Percentiles rank a stretch among this genome's conserved stretches.
Conservation (phyloP, 2,797 vertebrate genomes). For the Discoglossus pictus region DNA sequence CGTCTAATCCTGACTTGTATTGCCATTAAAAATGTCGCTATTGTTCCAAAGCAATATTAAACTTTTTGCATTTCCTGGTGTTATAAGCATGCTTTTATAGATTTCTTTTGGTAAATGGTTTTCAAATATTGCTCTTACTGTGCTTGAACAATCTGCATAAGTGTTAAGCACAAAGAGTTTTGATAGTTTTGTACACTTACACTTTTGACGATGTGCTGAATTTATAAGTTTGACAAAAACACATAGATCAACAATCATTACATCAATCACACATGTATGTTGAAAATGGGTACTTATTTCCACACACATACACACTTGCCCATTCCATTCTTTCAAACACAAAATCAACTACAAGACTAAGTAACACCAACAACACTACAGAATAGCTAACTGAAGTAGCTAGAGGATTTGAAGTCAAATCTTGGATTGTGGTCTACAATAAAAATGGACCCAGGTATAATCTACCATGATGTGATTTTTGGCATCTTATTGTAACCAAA, state of each 20-base stretch:
- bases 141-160: conserved; percentile 60
- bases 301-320: conserved; percentile 62
- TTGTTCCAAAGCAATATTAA: conserved; percentile 53
- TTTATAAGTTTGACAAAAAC: conserved; percentile 60
- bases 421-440: conserved; percentile 54
- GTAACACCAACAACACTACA: conserved; percentile 67
- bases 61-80: conserved; percentile 58
- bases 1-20: conserved; percentile 48
- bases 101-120: conserved; percentile 60
- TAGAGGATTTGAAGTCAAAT: conserved; percentile 69
- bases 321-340: conserved; percentile 72
- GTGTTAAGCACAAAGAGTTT: conserved; percentile 60
- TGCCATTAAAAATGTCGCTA: conserved; percentile 58
- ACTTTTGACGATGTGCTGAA: conserved; percentile 57
- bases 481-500: too few relatives aligned
- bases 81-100: conserved; percentile 59
- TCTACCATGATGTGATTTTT: too few relatives aligned
- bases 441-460: too few relatives aligned
- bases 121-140: conserved; percentile 64
- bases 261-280: conserved; percentile 67
- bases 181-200: conserved; percentile 56
- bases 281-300: conserved; percentile 54
- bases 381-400: conserved; percentile 75
- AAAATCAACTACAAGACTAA: conserved; percentile 72
- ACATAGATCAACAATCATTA: conserved; percentile 71